phyloP scores from a whole-genome alignment of 2,797 vertebrate species.

The Lutjanus campechanus region DNA sequence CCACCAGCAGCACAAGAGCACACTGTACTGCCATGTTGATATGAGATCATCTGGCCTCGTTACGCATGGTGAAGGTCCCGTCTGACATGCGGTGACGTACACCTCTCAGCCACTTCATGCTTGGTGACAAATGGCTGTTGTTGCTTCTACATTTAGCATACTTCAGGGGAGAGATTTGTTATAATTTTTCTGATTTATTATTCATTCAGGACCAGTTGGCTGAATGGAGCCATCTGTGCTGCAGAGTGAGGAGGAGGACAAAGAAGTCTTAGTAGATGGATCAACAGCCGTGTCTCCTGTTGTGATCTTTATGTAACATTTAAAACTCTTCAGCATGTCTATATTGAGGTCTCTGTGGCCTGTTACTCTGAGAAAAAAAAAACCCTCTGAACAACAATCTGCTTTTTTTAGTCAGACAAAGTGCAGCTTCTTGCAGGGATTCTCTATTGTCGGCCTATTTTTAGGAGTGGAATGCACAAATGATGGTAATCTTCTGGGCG shows the following conservation, averaged over 20 bases:
- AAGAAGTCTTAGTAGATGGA: slow-evolving; percentile 49
- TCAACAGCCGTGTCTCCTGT: slow-evolving; percentile 27
- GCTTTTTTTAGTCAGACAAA: slow-evolving; percentile 56
- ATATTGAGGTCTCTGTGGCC: slow-evolving; percentile 35
- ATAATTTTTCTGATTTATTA: slow-evolving; percentile 58
- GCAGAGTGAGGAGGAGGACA: slow-evolving; percentile 50
- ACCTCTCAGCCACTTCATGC: slow-evolving; percentile 11
- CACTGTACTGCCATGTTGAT: slow-evolving; percentile 45
- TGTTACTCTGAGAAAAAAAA: slow-evolving; percentile 10
- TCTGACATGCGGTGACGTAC: slow-evolving; percentile 55
- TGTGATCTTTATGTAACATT: slow-evolving; percentile 41
- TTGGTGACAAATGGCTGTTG: slow-evolving; percentile 39
- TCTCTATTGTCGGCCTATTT: slow-evolving; percentile 72
- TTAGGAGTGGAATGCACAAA: slow-evolving; percentile 69
- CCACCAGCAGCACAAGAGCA: slow-evolving; percentile 37
- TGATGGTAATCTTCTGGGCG: slow-evolving; percentile 71
- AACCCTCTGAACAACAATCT: slow-evolving; percentile 49
- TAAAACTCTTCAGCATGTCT: slow-evolving; percentile 41
- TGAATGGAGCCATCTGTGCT: slow-evolving; percentile 74
- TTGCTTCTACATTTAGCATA: slow-evolving; percentile 38
- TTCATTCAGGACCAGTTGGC: slow-evolving; percentile 55
- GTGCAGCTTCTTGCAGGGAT: slow-evolving; percentile 52
- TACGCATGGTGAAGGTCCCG: slow-evolving; percentile 47
- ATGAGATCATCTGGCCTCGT: slow-evolving; percentile 70
- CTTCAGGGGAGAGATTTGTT: slow-evolving; percentile 47